Conservation (phyloP, 2,797 vertebrate genomes). For the Caiman crocodilus region DNA sequence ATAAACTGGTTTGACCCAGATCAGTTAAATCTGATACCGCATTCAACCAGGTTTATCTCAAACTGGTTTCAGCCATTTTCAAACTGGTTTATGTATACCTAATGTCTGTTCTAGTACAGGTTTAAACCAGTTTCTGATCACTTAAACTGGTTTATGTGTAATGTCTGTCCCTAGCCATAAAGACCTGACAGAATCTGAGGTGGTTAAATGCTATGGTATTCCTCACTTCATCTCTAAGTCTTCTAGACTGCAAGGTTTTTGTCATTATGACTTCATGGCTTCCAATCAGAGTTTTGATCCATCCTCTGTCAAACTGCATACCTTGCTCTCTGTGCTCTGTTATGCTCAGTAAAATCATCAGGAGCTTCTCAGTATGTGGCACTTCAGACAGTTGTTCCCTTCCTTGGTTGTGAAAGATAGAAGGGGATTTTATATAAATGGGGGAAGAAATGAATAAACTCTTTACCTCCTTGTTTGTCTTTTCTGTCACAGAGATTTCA, state of each 20-base stretch:
- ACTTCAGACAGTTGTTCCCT: neutral
- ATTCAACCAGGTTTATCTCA: no score
- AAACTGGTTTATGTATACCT: no score
- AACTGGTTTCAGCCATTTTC: no score
- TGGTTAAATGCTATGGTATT: neutral
- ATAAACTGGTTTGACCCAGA: no score
- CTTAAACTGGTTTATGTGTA: no score
- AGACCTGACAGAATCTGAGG: no score
- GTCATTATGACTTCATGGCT: neutral
- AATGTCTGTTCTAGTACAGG: no score
- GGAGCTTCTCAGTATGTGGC: neutral
- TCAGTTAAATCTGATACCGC: no score
- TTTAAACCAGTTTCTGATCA: no score
- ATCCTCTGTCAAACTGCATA: fast-evolving
- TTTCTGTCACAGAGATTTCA: neutral
- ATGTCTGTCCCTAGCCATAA: no score
- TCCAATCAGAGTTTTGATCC: neutral
- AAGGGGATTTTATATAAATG: neutral
- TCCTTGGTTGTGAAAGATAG: neutral
- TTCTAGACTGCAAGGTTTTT: neutral
- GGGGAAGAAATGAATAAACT: fast-evolving
- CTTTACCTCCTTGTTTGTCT: neutral
- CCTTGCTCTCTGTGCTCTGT: neutral
- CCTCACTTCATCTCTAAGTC: neutral
- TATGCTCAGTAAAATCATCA: neutral